phyloP scores from a whole-genome alignment of 2,888 invertebrate species.

The Caenorhabditis sp. region DNA sequence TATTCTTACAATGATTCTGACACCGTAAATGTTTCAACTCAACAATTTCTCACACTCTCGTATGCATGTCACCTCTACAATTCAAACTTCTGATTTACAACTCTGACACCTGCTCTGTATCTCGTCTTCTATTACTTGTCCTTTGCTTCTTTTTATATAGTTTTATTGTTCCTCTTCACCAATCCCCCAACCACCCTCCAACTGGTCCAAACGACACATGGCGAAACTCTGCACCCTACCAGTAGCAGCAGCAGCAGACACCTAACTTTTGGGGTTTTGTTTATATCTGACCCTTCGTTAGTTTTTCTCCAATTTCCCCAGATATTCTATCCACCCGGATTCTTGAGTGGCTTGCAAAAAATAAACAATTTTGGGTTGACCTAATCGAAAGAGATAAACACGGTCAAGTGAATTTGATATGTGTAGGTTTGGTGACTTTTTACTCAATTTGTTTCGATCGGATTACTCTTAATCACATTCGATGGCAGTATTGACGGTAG shows the following conservation, averaged over 20 bases:
- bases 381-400: conserved; percentile 1
- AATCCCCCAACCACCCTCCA: not conserved
- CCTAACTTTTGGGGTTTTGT: conserved; percentile 21
- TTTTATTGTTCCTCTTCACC: not conserved
- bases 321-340: conserved; percentile 2
- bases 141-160: not conserved
- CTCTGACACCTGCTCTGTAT: not conserved
- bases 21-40: not conserved
- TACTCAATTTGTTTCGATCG: too few relatives aligned
- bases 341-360: conserved; percentile 7
- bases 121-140: not conserved
- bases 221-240: conserved; percentile 39
- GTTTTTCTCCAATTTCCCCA: conserved; percentile 32
- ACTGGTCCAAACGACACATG: conserved; percentile 26
- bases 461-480: too few relatives aligned
- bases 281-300: conserved; percentile 9
- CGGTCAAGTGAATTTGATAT: conserved; percentile 15
- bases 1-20: not conserved
- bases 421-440: not conserved
- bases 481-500: too few relatives aligned
- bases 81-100: not conserved
- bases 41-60: not conserved
- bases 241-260: conserved; percentile 49
- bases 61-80: not conserved
- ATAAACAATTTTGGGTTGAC: conserved; percentile 20